These are phyloP conservation scores for Pantelozetes paolii DNA, from an alignment of 2,888 invertebrate genomes.

Conservation along the genomic window DNA sequence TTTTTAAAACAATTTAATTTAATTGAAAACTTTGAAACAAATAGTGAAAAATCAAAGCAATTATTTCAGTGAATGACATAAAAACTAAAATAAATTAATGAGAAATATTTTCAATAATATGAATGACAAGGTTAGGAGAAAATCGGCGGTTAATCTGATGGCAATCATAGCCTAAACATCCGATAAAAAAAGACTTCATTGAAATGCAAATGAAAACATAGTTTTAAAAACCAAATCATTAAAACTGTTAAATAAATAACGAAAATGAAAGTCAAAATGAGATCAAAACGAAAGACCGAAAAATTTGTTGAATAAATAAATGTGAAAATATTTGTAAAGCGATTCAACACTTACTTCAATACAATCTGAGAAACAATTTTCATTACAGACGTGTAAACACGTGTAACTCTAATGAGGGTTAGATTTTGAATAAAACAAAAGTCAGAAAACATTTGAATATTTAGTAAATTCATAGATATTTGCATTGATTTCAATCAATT, in stretches of 20 bases:
- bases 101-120: not conserved
- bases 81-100: not conserved
- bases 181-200: not conserved
- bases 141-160: not conserved
- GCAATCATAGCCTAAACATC: not conserved
- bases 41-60: not conserved
- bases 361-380: conserved; percentile 44
- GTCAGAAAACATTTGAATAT: not conserved
- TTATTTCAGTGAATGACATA: not conserved
- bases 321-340: not conserved
- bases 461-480: not conserved
- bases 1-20: not conserved
- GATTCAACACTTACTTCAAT: conserved; percentile 46
- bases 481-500: too few relatives aligned
- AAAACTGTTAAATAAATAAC: not conserved
- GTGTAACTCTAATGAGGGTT: conserved; percentile 71
- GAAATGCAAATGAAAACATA: not conserved
- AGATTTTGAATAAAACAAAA: not conserved
- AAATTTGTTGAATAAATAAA: not conserved
- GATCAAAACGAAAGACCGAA: not conserved
- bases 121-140: conserved; percentile 6
- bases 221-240: too few relatives aligned
- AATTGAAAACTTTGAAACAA: not conserved
- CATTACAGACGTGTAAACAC: conserved; percentile 58
- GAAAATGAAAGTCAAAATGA: not conserved